These are phyloP conservation scores for Caenorhabditis brenneri DNA, from an alignment of 1,140 invertebrate species.

Conservation along the genomic window DNA sequence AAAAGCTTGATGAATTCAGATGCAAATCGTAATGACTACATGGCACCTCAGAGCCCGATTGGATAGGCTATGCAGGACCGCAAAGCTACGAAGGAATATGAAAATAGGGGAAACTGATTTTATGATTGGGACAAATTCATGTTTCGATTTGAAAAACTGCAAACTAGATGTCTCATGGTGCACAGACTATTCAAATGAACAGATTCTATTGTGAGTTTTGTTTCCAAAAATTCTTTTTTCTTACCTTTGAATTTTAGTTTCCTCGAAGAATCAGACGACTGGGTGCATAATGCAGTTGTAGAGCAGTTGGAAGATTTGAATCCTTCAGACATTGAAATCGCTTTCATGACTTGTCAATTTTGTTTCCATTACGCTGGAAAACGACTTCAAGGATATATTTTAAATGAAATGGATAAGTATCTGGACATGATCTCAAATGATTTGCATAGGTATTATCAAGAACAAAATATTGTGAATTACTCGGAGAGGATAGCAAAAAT, in stretches of 20 bases:
- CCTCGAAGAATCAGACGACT: not conserved
- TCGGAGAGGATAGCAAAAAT: not conserved
- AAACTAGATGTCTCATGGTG: not conserved
- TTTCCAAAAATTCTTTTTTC: no score
- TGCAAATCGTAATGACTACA: not conserved
- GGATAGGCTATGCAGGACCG: not conserved
- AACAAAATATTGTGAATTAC: not conserved
- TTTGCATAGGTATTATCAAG: slow-evolving; percentile 4
- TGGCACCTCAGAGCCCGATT: not conserved
- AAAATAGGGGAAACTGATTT: not conserved
- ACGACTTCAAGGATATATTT: not conserved
- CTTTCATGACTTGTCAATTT: slow-evolving; percentile 21
- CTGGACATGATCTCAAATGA: not conserved
- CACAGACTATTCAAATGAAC: not conserved
- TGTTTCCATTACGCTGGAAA: slow-evolving; percentile 26
- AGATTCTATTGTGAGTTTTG: not conserved
- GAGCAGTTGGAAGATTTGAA: not conserved
- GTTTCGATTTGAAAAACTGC: not conserved
- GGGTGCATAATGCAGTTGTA: not conserved
- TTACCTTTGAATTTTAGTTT: not conserved
- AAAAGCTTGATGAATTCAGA: not conserved
- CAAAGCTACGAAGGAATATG: not conserved
- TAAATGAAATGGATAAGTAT: not conserved
- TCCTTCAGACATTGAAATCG: not conserved
- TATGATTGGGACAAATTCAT: not conserved